Evolutionary conservation across 2,888 invertebrate species (phyloP).

Genomic region (Cephus pygmeus): DNA sequence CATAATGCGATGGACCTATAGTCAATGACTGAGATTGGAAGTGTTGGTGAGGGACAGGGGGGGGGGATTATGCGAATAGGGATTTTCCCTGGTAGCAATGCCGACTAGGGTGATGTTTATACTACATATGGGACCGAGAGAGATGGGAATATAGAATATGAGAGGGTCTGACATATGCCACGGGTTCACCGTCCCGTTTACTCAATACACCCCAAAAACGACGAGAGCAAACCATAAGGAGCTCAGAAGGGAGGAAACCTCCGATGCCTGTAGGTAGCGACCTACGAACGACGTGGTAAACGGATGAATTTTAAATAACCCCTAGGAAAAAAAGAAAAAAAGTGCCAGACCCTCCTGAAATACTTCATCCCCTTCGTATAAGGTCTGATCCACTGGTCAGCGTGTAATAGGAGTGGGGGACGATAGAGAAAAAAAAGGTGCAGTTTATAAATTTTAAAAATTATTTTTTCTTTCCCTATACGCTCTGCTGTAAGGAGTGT

Average conservation of each 20-base stretch:
- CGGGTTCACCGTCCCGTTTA: constrained; percentile 16
- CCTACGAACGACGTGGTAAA: constrained; percentile 3
- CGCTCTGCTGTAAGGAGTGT: no score
- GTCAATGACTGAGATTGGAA: constrained; percentile 35
- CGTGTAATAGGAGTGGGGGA: no score
- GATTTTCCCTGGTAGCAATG: no score
- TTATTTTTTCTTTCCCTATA: no score
- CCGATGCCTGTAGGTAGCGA: no score
- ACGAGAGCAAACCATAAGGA: background rate
- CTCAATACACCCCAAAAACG: constrained; percentile 21
- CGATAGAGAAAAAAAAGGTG: no score
- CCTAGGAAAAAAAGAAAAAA: constrained; percentile 1
- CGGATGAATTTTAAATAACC: constrained; percentile 23
- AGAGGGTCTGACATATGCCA: constrained; percentile 2
- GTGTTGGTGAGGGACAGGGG: background rate
- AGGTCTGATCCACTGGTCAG: no score
- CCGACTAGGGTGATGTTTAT: no score
- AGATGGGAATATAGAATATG: constrained; percentile 1
- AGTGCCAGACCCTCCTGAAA: no score
- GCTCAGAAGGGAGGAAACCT: background rate
- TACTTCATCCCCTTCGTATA: no score
- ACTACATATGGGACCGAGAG: background rate
- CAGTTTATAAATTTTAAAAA: no score
- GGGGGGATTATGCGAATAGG: constrained; percentile 3
- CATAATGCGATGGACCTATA: constrained; percentile 42